Evolutionary conservation across 2,888 invertebrate genomes (phyloP), one percentile per base, ranked within the genome.

Genomic region (Drosophila histrio): DNA sequence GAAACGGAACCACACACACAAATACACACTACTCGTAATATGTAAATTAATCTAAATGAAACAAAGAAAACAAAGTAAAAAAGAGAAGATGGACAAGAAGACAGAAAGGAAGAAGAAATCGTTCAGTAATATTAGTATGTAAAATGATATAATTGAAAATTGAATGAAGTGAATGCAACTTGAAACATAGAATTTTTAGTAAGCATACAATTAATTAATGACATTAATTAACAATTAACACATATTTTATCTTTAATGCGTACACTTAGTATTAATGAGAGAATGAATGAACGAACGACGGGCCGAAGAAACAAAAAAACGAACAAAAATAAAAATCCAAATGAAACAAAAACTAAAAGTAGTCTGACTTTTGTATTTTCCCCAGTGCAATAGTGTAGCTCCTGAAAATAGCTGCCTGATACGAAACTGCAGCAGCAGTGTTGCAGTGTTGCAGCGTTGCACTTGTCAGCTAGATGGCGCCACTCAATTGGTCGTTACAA

Each of bases 231-330:
- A 75, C 39, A 64, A 68, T 49, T 73, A 71, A 79, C 52, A 72
- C 52, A 69, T 87, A 72, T 76, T 76, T 84, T 84, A 72, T 70
- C 75, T 72, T 83, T 68, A 82, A 75, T 77, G 87, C 78, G 72
- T 80, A 87, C 71, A 77, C 46, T 64, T 84, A 82, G 87, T 75
- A 68, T 75, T 87, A 77, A 86, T 67, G 59, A 30, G 32, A 39
- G 24, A 56, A 46, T 9, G 50, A 17, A 22, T 26, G 36, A 24
- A 39, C n/a, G n/a, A n/a, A 4, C 38, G 26, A 39, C n/a, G 47
- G 22, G 5, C 43, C 32, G 64, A 54, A 24, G 6, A 61, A 49
- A 36, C 30, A 62, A 57, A 49, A 49, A 24, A 21, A 34, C 52
- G n/a, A 17, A 68, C 8, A 32, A 59, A 36, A 52, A 34, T 1